Base-by-base conservation (phyloP, 2,888 invertebrate species). In the Brachyopa scutellaris region DNA sequence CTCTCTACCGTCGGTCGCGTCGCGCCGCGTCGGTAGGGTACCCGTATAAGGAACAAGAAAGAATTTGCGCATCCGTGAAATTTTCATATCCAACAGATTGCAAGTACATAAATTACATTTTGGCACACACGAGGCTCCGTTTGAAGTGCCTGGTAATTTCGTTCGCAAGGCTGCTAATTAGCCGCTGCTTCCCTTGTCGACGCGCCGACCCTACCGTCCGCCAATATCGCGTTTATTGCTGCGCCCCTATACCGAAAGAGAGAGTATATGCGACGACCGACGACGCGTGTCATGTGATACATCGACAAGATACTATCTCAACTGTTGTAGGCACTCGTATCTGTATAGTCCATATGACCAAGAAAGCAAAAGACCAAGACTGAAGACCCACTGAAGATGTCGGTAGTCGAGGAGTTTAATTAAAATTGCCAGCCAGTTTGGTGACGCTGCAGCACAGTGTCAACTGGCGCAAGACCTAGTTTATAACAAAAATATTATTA, bases 221-320 rank as follows among this genome's bases (percentile, higher is more conserved):
- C 19, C 38, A 17, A 45, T 45, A 67, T 55, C 21, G 23, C 23
- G 55, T 53, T 42, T 29, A 42, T 42, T 29, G 40, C 8, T 31
- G n/a, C 36, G 29, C 31, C 36, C 11, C 17, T 51, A 29, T 11
- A 19, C 21, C 53, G 67, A 70, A 72, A 79, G 66, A 73, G 45
- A 40, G 64, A 70, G 51, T 76, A 70, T 62, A 42, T 31, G 69
- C 55, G 40, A 49, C 38, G 29, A 38, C 26, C n/a, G n/a, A 17
- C 23, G 76, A 76, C 82, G 82, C 82, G 82, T 82, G 82, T 82
- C 82, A 82, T 77, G 82, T 82, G 77, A 82, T 72, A 82, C 82
- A 77, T 77, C 53, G 59, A 76, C 70, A 55, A 70, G 82, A 82
- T 77, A 76, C 13, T 72, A 82, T 82, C 77, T 62, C 38, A 55